These are phyloP conservation scores for Columba janthina DNA, from an alignment of 2,113 vertebrate genomes.

Conservation along the genomic window DNA sequence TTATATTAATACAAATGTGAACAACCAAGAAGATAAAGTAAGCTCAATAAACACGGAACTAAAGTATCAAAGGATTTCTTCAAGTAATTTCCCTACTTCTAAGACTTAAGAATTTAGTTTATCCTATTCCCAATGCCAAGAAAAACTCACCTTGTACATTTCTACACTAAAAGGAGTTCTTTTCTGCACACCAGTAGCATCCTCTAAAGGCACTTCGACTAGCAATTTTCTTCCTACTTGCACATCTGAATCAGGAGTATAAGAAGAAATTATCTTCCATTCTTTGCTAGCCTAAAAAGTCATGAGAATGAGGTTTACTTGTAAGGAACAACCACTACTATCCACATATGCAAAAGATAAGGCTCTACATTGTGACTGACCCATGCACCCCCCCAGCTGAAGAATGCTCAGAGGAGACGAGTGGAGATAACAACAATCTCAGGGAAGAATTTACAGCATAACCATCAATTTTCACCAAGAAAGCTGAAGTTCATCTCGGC, in stretches of 20 bases:
- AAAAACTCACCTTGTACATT: conserved; percentile 79
- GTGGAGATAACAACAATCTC: neutral
- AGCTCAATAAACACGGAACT: neutral
- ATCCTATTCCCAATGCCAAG: accelerated
- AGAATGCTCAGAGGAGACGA: neutral
- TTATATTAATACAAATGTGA: neutral
- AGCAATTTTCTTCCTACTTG: conserved; percentile 44
- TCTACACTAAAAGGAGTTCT: conserved; percentile 69
- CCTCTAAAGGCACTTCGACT: conserved; percentile 72
- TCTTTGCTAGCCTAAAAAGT: conserved; percentile 78
- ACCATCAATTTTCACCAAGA: neutral
- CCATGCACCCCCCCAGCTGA: neutral
- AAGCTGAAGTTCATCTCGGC: neutral
- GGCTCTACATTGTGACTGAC: accelerated
- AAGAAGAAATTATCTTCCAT: conserved; percentile 84
- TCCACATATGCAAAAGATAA: neutral
- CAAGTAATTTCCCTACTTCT: neutral
- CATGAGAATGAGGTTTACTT: neutral
- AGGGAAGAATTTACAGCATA: neutral
- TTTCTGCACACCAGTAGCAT: neutral
- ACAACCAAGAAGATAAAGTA: neutral
- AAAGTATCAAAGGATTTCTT: neutral
- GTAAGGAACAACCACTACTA: neutral
- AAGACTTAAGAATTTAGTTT: neutral
- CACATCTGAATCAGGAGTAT: conserved; percentile 17